These are phyloP conservation scores for Drosophila multiciliata DNA, from an alignment of 2,888 invertebrate genomes.

Conservation along the genomic window DNA sequence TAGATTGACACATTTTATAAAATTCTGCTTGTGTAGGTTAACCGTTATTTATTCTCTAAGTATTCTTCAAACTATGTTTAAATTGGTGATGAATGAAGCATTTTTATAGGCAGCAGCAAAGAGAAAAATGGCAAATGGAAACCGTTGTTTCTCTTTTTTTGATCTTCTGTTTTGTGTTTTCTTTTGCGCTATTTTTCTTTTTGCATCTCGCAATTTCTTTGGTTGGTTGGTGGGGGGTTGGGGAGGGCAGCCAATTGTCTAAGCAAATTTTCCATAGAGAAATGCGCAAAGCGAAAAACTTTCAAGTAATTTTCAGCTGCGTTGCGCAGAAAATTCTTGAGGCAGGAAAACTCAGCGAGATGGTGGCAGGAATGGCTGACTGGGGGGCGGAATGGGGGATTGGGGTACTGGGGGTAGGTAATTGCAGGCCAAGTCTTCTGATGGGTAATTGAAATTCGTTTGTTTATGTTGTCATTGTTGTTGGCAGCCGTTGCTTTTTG, in stretches of 20 bases:
- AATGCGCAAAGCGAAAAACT: constrained; percentile 51
- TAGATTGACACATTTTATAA: background rate
- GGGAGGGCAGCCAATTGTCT: constrained; percentile 46
- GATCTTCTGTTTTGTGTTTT: constrained; percentile 3
- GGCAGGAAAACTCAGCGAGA: constrained; percentile 18
- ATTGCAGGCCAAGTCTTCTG: constrained; percentile 58
- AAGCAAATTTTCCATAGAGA: constrained; percentile 66
- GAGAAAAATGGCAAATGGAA: constrained; percentile 8
- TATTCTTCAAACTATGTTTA: constrained; percentile 4
- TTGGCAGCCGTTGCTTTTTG: constrained; percentile 45
- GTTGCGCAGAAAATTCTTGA: constrained; percentile 55
- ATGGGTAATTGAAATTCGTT: constrained; percentile 79
- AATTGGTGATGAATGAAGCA: constrained; percentile 15
- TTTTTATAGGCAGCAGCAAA: background rate
- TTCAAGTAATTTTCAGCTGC: constrained; percentile 64
- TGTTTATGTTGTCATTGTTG: constrained; percentile 79
- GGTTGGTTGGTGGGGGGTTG: rapidly evolving
- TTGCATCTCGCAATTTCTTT: constrained; percentile 20
- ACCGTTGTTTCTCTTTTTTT: background rate
- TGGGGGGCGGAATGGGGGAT: background rate
- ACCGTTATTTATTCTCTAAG: background rate
- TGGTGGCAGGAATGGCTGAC: background rate
- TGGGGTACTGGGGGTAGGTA: constrained; percentile 40
- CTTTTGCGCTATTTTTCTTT: background rate
- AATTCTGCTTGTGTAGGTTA: background rate